Evolutionary conservation across 2,113 vertebrate species (phyloP).

Genomic region (Alectura lathami): DNA sequence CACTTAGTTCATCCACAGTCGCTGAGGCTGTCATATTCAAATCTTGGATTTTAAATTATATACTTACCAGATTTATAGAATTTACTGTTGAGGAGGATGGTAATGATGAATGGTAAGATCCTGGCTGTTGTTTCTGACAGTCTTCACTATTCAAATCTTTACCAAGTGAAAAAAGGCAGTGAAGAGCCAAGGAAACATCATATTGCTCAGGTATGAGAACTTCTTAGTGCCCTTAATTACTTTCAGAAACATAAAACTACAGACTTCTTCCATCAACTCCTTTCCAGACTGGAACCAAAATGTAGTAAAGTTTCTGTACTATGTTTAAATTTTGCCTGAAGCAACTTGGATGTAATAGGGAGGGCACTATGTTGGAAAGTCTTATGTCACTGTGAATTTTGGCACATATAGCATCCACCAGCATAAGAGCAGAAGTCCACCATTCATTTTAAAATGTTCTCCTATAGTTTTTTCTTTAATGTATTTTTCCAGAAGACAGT

Average conservation of each 20-base stretch:
- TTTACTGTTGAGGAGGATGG: background rate
- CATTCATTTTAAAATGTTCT: conserved; percentile 51
- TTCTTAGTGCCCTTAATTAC: background rate
- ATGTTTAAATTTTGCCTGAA: conserved; percentile 73
- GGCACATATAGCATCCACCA: conserved; percentile 36
- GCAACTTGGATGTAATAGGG: conserved; percentile 61
- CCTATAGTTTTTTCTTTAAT: background rate
- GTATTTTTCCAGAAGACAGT: conserved; percentile 51
- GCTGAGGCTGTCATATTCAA: background rate
- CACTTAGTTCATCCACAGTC: background rate
- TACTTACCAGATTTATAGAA: background rate
- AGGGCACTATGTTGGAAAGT: conserved; percentile 72
- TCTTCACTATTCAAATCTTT: background rate
- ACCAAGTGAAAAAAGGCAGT: background rate
- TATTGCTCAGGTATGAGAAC: background rate
- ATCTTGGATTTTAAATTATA: background rate
- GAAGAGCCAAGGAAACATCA: background rate
- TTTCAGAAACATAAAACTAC: background rate
- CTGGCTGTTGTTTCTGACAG: background rate
- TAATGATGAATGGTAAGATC: background rate
- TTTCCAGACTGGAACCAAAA: conserved; percentile 63
- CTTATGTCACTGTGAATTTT: conserved; percentile 73
- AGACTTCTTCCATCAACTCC: background rate
- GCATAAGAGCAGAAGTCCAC: conserved; percentile 49
- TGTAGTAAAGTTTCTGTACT: conserved; percentile 24